Conservation (phyloP, 2,888 invertebrate species). For the Mesopsocus fuscifrons region DNA sequence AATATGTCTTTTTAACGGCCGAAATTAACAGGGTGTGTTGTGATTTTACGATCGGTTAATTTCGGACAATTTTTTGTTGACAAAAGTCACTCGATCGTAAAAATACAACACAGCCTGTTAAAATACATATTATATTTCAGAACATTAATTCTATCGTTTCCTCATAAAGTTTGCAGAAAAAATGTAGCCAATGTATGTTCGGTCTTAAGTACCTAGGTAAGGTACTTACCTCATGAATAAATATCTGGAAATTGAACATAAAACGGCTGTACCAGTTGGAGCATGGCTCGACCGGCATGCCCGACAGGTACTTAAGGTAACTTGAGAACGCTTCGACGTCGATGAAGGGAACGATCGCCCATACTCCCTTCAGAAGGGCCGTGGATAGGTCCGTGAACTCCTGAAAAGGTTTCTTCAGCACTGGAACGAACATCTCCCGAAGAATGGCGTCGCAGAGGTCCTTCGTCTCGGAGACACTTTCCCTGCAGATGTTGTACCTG, state of each 20-base stretch:
- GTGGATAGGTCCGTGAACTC: slow-evolving; percentile 44
- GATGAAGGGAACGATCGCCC: slow-evolving; percentile 43
- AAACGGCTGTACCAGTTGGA: slow-evolving; percentile 22
- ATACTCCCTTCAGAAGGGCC: slow-evolving; percentile 45
- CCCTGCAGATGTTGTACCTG: slow-evolving; percentile 22
- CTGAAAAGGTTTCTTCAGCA: slow-evolving; percentile 35
- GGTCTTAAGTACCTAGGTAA: no score
- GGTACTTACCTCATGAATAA: slow-evolving; percentile 20
- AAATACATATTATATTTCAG: no score
- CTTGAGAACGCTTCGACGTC: slow-evolving; percentile 36
- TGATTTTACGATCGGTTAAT: no score
- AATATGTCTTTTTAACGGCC: no score
- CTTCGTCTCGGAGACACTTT: slow-evolving; percentile 31
- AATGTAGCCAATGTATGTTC: no score
- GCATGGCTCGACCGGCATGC: slow-evolving; percentile 27
- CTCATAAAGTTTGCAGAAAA: no score
- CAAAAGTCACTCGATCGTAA: no score
- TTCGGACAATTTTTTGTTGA: no score
- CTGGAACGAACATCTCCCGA: slow-evolving; percentile 39
- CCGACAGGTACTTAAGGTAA: slow-evolving; percentile 33
- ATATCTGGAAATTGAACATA: slow-evolving; percentile 22
- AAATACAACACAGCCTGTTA: no score
- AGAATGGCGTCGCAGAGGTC: slow-evolving; percentile 36
- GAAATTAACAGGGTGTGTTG: no score
- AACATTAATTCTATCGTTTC: no score